Evolutionary conservation across 64 coral and sea anemone species (phyloP), one percentile per base, ranked within the genome.

Genomic region (Acropora yongei): DNA sequence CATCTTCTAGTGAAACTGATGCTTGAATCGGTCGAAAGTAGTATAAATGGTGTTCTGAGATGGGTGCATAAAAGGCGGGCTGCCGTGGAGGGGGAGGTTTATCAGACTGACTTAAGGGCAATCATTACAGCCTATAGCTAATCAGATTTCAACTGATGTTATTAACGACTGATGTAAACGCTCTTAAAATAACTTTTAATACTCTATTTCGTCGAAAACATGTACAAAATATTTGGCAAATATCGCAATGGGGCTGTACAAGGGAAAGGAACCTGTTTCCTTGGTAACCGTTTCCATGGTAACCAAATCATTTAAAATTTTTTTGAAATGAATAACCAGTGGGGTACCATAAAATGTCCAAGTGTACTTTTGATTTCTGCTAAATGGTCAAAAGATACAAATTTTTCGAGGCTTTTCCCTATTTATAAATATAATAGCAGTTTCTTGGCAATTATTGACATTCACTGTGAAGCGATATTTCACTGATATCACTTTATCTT

Each of bases 231-330:
- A 55, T 55, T 55, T 9, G 2, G 51, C 51, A 9, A 55, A 5
- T 7, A 7, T 7, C 10, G 5, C 51, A 55, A 55, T 55, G 51
- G 51, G 51, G 51, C 51, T 55, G 51, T 55, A 55, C 51, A 55
- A 55, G 51, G 51, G 51, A 55, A 55, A 55, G 2, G 5, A 55
- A 7, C 51, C 51, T 55, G 51, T 55, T 55, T 55, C 57, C 57
- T 84, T 84, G 12, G 81, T 84, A 84, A 45, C 81, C 81, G 81
- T 84, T 65, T 65, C 81, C 81, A 84, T 84, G 81, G 81, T 84
- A 84, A 85, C 67, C 67, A 69, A 69, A 69, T 18, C 67, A 69
- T 11, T 69, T 18, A 69, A 55, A 55, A 8, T 8, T 55, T 55
- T 55, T 55, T 55, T 55, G 51, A 55, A 55, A 55, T 55, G 67